Base-by-base conservation (phyloP, 1,140 invertebrate species). In the Pseudoatta argentina region DNA sequence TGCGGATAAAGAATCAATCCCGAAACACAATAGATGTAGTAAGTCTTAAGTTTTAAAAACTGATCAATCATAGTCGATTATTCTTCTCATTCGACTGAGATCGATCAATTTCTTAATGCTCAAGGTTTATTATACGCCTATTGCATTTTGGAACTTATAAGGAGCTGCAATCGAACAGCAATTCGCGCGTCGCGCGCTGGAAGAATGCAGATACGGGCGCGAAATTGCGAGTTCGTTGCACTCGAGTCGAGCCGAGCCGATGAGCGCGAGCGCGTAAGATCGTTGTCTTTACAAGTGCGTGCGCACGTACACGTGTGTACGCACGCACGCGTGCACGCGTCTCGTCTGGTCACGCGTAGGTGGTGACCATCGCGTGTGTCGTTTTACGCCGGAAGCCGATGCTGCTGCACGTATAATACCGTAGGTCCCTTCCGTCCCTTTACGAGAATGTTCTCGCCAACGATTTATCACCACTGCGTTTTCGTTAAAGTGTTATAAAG, bases 191-290 rank as follows among this genome's bases (percentile, higher is more conserved):
- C 0, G 39, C 21, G 21, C 67, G 21, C 18, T 66, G 30, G 18
- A 61, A 61, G 78, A 72, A 69, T 75, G 53, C 66, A 86, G 55
- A 16, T 53, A 51, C 53, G 86, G 51, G 55, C 77, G 78, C 48
- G 86, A 90, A 92, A 88, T 86, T 75, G 79, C 82, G 83, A 86
- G 91, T 92, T 92, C 91, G 88, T 92, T 92, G 89, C 89, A 89
- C 91, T 86, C 77, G 87, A 51, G 44, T 24, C 44, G 64, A 53
- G 57, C 10, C 27, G n/a, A 66, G 63, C 64, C 64, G 16, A n/a
- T 34, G 55, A 61, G 57, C 21, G 77, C 71, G 86, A 57, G 57
- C 81, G 61, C 64, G 66, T 85, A 91, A 92, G 85, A 86, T 76
- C 72, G 61, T 73, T 76, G 75, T 86, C 77, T 67, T 75, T 39